Percentiles rank a stretch among this genome's conserved stretches.
Evolutionary conservation across 2,797 vertebrate species (phyloP).

Genomic region (Pseudochromis fuscus): DNA sequence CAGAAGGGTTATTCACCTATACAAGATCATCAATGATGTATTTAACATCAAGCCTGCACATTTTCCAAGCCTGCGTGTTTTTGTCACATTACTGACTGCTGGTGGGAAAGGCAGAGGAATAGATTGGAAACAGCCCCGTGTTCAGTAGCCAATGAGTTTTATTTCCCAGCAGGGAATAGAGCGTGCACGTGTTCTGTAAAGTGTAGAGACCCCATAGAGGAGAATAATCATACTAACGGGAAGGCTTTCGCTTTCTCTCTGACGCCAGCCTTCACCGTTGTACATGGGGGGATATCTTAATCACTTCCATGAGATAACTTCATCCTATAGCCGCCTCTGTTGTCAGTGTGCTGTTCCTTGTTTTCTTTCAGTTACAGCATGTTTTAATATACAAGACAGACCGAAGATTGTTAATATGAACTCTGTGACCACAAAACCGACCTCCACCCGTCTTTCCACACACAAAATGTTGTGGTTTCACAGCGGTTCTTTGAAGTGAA

Average conservation of each 20-base stretch:
- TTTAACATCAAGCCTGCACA: constrained; percentile 42
- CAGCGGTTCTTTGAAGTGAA: constrained; percentile 43
- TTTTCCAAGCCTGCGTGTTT: constrained; percentile 45
- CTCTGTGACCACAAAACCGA: constrained; percentile 42
- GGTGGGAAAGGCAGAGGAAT: constrained; percentile 59
- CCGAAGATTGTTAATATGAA: constrained; percentile 76
- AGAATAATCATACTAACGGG: constrained; percentile 62
- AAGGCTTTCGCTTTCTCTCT: constrained; percentile 32
- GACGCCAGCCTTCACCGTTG: constrained; percentile 21
- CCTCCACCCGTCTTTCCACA: constrained; percentile 46
- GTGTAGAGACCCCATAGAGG: constrained; percentile 38
- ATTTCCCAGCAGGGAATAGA: constrained; percentile 56
- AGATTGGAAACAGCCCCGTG: constrained; percentile 73
- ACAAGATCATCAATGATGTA: constrained; percentile 49
- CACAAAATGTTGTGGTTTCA: constrained; percentile 22
- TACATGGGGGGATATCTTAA: constrained; percentile 41
- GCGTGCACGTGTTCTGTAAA: constrained; percentile 39
- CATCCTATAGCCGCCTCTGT: constrained; percentile 26
- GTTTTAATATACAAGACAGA: constrained; percentile 72
- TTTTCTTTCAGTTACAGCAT: constrained; percentile 53
- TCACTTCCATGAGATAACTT: constrained; percentile 58
- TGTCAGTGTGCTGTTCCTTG: constrained; percentile 31
- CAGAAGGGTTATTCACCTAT: constrained; percentile 15
- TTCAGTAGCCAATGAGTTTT: constrained; percentile 74
- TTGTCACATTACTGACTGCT: constrained; percentile 65